Evolutionary conservation across 1,140 invertebrate species (phyloP), one percentile per base, ranked within the genome.

Genomic region (Zaprionus lachaisei): DNA sequence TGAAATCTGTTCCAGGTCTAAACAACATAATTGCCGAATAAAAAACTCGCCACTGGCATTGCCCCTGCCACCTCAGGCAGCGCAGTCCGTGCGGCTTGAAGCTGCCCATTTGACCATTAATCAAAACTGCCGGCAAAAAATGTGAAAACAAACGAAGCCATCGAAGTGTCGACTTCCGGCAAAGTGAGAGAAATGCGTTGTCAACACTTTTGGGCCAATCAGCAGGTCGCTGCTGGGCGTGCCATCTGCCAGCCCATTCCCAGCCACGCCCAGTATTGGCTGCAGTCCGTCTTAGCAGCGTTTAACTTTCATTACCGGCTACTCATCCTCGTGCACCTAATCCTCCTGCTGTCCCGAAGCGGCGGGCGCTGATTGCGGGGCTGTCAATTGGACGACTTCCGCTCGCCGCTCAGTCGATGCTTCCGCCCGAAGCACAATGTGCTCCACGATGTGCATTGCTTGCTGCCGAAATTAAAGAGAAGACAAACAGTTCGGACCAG

Each of bases 11-110:
- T 77, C 79, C 34, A 66, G 73, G 63, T 89, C 84, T 90, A 89
- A 89, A 89, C 84, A 89, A 89, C 85, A 89, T 89, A 89, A 89
- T 89, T 89, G 84, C 84, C 84, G 81, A 89, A 89, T 90, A 90
- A 89, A 89, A 89, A 89, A 89, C 81, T 87, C 78, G 81, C 84
- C 84, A 71, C 7, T 4, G n/a, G n/a, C 7, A 1, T 7, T 17
- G 41, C 15, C 41, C 2, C 15, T 2, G 38, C 38, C 2, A 15
- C 38, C 38, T n/a, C 71, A 66, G 77, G 79, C 72, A 56, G 51
- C 66, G 65, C 4, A 38, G 62, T 60, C 58, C 60, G 37, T 41
- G 58, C 24, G n/a, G 55, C 55, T 79, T 72, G 41, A 78, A 89
- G 68, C 77, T 47, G 41, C n/a, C 41, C 41, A 20, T 9, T 63